These are phyloP conservation scores for Meriones psammophilus DNA, from an alignment of 2,797 vertebrate genomes.

Conservation along the genomic window DNA sequence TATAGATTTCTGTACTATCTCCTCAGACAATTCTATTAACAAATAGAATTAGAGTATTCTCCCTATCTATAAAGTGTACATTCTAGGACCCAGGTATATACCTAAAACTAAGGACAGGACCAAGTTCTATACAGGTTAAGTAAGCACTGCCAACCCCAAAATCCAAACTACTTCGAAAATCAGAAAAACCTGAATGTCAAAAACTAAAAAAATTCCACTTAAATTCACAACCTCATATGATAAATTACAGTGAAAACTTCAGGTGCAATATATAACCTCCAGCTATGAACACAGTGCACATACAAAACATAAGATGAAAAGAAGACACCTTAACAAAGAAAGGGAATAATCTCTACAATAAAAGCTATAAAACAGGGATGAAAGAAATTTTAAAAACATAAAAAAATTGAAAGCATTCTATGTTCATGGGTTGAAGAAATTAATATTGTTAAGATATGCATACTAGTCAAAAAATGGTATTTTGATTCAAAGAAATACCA, in stretches of 20 bases:
- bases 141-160: not conserved
- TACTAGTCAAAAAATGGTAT: not conserved
- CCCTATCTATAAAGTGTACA: not conserved
- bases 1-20: slow-evolving; percentile 7
- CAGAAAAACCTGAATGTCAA: not conserved
- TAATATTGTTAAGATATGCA: not conserved
- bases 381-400: not conserved
- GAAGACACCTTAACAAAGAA: not conserved
- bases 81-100: not conserved
- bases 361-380: not conserved
- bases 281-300: not conserved
- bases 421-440: not conserved
- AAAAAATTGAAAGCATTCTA: not conserved
- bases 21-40: not conserved
- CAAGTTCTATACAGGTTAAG: not conserved
- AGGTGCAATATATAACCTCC: not conserved
- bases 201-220: not conserved
- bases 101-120: not conserved
- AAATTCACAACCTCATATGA: not conserved
- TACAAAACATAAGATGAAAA: not conserved
- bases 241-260: not conserved
- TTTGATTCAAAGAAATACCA: not conserved
- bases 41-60: not conserved
- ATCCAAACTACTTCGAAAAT: not conserved
- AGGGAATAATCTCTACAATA: not conserved